Percentiles rank a stretch among this genome's conserved stretches.
These are phyloP conservation scores for Bergia puertoricense DNA, from an alignment of 92 coral and sea anemone genomes.

Conservation along the genomic window DNA sequence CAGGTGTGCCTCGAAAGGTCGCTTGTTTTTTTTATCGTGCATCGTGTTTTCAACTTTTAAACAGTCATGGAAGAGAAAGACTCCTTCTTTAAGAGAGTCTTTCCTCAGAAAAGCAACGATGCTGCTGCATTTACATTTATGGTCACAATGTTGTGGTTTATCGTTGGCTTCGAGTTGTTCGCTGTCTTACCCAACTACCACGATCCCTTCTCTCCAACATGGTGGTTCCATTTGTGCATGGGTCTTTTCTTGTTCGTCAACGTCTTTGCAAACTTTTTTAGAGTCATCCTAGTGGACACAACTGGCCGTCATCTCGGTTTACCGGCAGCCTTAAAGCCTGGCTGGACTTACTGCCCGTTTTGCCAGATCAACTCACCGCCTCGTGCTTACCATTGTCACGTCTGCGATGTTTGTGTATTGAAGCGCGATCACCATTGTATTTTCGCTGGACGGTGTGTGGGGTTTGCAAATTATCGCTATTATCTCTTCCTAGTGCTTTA, in stretches of 20 bases:
- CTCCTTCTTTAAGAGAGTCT: constrained; percentile 47
- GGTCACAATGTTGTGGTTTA: constrained; percentile 77
- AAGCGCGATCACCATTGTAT: constrained; percentile 95
- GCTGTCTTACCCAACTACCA: constrained; percentile 87
- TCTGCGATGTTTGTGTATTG: constrained; percentile 86
- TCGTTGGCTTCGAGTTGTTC: constrained; percentile 81
- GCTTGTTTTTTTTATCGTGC: neutral
- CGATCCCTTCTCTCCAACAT: constrained; percentile 71
- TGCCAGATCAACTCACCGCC: constrained; percentile 95
- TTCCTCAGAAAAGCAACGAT: constrained; percentile 83
- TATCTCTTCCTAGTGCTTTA: constrained; percentile 83
- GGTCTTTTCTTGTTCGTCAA: constrained; percentile 82
- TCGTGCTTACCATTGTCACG: constrained; percentile 89
- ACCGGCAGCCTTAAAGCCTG: constrained; percentile 91
- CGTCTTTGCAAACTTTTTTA: constrained; percentile 89
- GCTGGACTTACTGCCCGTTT: constrained; percentile 96
- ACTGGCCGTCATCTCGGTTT: constrained; percentile 81
- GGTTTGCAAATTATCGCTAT: constrained; percentile 94
- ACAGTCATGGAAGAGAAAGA: constrained; percentile 31
- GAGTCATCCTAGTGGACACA: constrained; percentile 85
- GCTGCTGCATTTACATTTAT: constrained; percentile 80
- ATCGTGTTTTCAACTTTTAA: no score
- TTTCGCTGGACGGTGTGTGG: constrained; percentile 94
- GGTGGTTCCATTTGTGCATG: constrained; percentile 73
- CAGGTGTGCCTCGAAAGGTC: neutral